Conservation (phyloP, 2,113 vertebrate species). For the Microcebus tavaratra region DNA sequence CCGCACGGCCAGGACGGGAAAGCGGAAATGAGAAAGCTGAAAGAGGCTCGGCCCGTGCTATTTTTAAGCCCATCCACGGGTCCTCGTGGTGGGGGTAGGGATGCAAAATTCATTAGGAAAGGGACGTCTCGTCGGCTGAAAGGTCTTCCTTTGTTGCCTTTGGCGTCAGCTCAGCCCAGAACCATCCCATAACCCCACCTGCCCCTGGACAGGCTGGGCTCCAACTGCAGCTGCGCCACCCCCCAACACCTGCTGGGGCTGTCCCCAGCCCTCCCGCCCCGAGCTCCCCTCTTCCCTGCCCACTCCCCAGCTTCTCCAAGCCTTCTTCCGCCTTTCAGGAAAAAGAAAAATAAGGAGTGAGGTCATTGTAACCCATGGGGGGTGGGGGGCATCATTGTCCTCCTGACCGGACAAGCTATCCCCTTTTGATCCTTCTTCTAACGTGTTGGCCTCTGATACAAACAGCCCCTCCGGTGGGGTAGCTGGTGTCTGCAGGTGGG, state of each 20-base stretch:
- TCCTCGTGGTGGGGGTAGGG: not conserved
- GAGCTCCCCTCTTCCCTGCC: not conserved
- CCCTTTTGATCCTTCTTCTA: not conserved
- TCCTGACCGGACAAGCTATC: not conserved
- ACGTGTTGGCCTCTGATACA: not conserved
- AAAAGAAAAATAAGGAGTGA: not conserved
- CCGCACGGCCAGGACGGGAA: not conserved
- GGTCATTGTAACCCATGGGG: not conserved
- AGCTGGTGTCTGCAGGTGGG: not conserved
- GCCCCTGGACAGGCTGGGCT: not conserved
- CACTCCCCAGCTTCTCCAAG: too few species aligned
- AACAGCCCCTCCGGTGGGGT: accelerated
- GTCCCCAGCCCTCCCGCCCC: too few species aligned
- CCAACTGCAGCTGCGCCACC: accelerated
- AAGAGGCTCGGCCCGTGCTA: not conserved
- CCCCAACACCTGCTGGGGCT: accelerated
- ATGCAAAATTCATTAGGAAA: not conserved
- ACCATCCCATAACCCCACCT: accelerated
- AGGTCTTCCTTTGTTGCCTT: not conserved
- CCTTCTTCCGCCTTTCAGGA: not conserved
- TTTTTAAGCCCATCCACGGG: slow-evolving; percentile 28
- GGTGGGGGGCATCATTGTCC: not conserved
- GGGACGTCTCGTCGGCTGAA: not conserved
- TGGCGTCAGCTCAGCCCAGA: accelerated
- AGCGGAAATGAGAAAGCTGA: not conserved